phyloP scores from a whole-genome alignment of 2,113 vertebrate genomes.

The Nesogale talazaci region DNA sequence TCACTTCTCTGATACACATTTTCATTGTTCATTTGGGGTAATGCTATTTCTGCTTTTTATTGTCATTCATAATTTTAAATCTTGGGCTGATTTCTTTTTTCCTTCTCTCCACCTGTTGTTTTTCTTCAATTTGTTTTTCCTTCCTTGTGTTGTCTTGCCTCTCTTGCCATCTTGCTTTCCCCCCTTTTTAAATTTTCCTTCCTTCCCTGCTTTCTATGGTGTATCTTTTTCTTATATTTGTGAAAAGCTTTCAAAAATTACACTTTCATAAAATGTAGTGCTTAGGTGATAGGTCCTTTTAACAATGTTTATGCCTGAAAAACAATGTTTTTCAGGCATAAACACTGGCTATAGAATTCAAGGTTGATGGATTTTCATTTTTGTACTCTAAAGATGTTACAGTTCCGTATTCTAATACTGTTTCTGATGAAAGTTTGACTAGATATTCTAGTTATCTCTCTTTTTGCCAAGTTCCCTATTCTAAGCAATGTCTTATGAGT shows the following conservation, averaged over 20 bases:
- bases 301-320: background rate
- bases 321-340: too few relatives aligned
- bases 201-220: background rate
- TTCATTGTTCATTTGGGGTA: too few relatives aligned
- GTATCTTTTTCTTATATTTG: slow-evolving; percentile 7
- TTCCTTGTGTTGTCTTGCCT: background rate
- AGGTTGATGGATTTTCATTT: slow-evolving; percentile 24
- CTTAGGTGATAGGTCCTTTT: slow-evolving; percentile 21
- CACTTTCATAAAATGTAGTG: background rate
- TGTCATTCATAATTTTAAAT: too few relatives aligned
- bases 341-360: background rate
- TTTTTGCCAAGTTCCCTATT: background rate
- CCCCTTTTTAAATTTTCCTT: background rate
- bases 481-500: background rate
- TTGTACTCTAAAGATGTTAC: background rate
- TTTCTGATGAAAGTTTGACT: background rate
- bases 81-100: background rate
- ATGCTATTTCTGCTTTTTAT: too few relatives aligned
- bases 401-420: background rate
- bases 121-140: background rate
- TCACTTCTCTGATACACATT: too few relatives aligned
- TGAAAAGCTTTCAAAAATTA: background rate
- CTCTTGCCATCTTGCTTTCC: background rate
- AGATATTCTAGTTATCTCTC: background rate
- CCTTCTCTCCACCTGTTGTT: background rate